Conservation (phyloP, 2,888 invertebrate genomes). For the Glyphotaelius pellucidus region DNA sequence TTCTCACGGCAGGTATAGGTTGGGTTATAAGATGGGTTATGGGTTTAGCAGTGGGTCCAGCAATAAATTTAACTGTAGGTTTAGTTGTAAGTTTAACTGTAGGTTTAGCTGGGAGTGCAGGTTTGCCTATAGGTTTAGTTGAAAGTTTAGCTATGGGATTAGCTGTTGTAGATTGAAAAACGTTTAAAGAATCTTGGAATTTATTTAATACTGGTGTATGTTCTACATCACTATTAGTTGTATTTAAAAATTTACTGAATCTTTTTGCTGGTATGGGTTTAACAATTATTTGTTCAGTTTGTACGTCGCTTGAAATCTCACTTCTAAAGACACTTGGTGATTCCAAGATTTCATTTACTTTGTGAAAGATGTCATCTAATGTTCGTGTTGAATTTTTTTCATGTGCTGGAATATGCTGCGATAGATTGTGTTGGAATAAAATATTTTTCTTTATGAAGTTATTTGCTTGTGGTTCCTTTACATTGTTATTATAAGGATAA, state of each 20-base stretch:
- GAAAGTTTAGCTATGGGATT: too few relatives aligned
- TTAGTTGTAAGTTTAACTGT: background rate
- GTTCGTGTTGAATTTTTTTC: background rate
- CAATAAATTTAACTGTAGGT: background rate
- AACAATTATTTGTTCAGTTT: background rate
- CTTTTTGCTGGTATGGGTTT: background rate
- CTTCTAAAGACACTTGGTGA: background rate
- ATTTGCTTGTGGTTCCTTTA: background rate
- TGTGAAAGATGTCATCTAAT: background rate
- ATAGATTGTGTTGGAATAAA: background rate
- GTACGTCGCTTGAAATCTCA: background rate
- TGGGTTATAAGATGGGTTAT: background rate
- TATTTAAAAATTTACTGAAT: background rate
- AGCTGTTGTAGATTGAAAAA: background rate
- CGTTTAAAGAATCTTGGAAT: background rate
- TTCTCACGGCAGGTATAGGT: background rate
- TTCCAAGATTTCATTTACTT: background rate
- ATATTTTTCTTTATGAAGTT: background rate
- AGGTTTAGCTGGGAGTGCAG: too few relatives aligned
- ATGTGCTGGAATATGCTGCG: background rate
- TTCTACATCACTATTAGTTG: too few relatives aligned
- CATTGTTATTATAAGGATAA: background rate
- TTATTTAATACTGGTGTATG: background rate
- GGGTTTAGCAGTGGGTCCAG: background rate
- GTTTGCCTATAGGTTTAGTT: too few relatives aligned